phyloP scores from a whole-genome alignment of 2,797 vertebrate species.

The Simalia tracyae region DNA sequence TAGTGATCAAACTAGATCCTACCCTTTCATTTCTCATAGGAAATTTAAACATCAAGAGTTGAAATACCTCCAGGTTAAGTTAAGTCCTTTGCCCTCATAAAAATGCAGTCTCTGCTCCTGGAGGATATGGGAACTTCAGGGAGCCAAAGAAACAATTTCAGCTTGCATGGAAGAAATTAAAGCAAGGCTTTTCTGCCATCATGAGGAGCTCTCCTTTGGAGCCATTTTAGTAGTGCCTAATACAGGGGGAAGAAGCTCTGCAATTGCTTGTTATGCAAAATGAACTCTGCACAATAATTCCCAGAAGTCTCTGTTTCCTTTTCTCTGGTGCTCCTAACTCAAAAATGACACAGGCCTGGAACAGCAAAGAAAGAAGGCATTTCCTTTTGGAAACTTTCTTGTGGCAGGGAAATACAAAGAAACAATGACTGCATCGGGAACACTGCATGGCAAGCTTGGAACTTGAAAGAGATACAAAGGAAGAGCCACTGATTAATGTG shows the following conservation, averaged over 20 bases:
- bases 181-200: neutral
- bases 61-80: neutral
- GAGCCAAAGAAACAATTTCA: neutral
- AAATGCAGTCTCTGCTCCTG: neutral
- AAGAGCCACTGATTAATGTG: slow-evolving; percentile 6
- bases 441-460: neutral
- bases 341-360: slow-evolving; percentile 14
- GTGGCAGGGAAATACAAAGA: neutral
- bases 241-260: neutral
- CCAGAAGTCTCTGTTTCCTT: neutral
- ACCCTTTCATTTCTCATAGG: neutral
- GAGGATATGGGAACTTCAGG: neutral
- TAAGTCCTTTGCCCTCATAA: neutral
- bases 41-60: neutral
- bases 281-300: neutral
- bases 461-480: neutral
- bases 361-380: neutral
- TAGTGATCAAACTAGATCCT: neutral
- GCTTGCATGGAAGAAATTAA: neutral
- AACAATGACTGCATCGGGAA: neutral
- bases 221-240: neutral
- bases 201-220: neutral
- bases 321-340: neutral
- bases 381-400: slow-evolving; percentile 20
- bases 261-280: neutral